These are phyloP conservation scores for Neodiprion lecontei DNA, from an alignment of 1,140 invertebrate species.

Conservation along the genomic window DNA sequence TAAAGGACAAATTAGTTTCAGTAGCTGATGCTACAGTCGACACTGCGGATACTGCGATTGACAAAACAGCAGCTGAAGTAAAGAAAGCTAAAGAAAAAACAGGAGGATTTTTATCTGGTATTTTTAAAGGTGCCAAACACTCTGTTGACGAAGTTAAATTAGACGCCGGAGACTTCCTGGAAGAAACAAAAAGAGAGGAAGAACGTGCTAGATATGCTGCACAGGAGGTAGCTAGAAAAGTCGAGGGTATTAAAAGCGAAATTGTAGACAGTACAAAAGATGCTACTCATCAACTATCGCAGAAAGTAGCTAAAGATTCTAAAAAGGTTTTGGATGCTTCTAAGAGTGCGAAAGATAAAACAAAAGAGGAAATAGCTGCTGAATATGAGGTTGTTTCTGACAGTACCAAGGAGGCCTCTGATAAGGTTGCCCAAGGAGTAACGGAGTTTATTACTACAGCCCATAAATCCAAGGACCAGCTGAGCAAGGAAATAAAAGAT, in stretches of 20 bases:
- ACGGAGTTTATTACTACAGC: neutral
- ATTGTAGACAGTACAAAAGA: constrained; percentile 8
- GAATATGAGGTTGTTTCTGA: constrained; percentile 8
- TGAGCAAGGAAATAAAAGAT: constrained; percentile 21
- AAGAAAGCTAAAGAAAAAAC: constrained; percentile 38
- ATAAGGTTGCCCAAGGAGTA: constrained; percentile 9
- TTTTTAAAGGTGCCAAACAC: constrained; percentile 39
- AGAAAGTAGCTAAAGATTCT: constrained; percentile 9
- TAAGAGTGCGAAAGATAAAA: constrained; percentile 16
- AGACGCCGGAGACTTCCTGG: constrained; percentile 33
- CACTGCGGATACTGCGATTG: constrained; percentile 11
- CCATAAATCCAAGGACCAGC: constrained; percentile 13
- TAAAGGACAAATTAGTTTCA: constrained; percentile 20
- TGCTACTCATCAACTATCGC: constrained; percentile 18
- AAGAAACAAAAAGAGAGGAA: constrained; percentile 35
- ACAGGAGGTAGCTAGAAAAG: constrained; percentile 7
- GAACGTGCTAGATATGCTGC: constrained; percentile 19
- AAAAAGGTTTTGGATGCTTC: constrained; percentile 13
- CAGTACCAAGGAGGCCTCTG: neutral
- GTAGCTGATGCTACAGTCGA: constrained; percentile 20
- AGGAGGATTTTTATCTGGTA: constrained; percentile 33
- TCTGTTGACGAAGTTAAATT: constrained; percentile 31
- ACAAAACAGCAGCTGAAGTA: constrained; percentile 22
- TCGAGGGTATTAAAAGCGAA: constrained; percentile 18
- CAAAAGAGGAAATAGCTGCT: constrained; percentile 11